A percentile compares a stretch with the other conserved stretches of the same genome.
Evolutionary conservation across 2,888 invertebrate genomes (phyloP).

Genomic region (Plagodis dolabraria): DNA sequence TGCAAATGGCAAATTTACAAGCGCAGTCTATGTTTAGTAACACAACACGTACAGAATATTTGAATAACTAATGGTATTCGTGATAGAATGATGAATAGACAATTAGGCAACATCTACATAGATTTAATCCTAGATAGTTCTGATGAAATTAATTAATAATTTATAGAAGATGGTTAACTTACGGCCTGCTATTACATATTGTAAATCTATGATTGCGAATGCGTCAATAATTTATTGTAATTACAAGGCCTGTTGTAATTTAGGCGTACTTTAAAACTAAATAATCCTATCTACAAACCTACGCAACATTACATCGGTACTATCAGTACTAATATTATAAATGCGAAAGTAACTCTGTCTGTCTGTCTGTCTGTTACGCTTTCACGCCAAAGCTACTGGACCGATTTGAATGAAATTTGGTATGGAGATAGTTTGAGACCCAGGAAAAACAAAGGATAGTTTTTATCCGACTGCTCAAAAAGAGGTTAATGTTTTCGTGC

Average conservation of each 20-base stretch:
- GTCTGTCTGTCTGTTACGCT: too few relatives aligned
- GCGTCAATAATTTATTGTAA: slow-evolving; percentile 1
- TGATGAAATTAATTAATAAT: slow-evolving; percentile 39
- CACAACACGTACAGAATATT: slow-evolving; percentile 34
- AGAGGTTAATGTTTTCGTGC: too few relatives aligned
- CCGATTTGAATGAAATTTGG: too few relatives aligned
- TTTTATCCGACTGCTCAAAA: too few relatives aligned
- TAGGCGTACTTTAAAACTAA: too few relatives aligned
- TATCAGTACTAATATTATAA: too few relatives aligned
- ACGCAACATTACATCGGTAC: too few relatives aligned
- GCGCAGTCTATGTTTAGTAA: slow-evolving; percentile 31
- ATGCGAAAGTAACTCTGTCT: too few relatives aligned
- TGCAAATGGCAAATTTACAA: slow-evolving; percentile 13
- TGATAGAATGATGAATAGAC: slow-evolving; percentile 38
- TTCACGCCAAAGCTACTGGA: too few relatives aligned
- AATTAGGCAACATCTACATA: slow-evolving; percentile 36
- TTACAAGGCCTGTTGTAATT: not conserved
- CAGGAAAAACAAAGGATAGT: too few relatives aligned
- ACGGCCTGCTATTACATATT: slow-evolving; percentile 11
- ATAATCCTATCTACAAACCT: too few relatives aligned
- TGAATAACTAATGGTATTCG: slow-evolving; percentile 38
- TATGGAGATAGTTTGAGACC: too few relatives aligned
- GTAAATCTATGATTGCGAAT: slow-evolving; percentile 10
- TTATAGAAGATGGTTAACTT: slow-evolving; percentile 27
- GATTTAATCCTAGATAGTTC: slow-evolving; percentile 38